phyloP scores from a whole-genome alignment of 1,140 invertebrate genomes.

The Drosophila oshimai region DNA sequence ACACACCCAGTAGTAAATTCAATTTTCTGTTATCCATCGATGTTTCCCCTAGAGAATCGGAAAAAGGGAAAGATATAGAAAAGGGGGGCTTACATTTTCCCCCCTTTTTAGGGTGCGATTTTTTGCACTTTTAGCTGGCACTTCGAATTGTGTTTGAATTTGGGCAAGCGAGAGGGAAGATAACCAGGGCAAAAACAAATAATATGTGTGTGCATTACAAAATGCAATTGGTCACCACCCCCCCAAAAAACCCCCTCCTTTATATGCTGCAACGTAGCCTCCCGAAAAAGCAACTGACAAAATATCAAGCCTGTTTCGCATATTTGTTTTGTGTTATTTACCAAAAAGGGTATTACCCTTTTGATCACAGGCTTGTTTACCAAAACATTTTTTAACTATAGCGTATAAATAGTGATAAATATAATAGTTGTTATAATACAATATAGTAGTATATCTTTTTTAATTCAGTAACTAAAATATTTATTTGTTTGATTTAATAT shows the following conservation, averaged over 20 bases:
- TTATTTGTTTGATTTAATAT: too few relatives aligned
- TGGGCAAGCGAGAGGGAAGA: not conserved
- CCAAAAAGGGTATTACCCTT: not conserved
- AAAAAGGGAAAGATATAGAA: not conserved
- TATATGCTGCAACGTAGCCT: not conserved
- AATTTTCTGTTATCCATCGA: slow-evolving; percentile 69
- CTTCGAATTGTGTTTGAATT: slow-evolving; percentile 26
- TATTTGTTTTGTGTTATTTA: not conserved
- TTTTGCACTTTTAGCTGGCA: slow-evolving; percentile 69
- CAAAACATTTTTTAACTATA: too few relatives aligned
- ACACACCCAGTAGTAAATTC: slow-evolving; percentile 55
- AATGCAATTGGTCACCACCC: slow-evolving; percentile 24
- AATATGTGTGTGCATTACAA: slow-evolving; percentile 55
- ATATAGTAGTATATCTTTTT: too few relatives aligned
- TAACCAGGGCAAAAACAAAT: slow-evolving; percentile 41
- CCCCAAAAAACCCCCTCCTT: not conserved
- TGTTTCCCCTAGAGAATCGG: slow-evolving; percentile 24
- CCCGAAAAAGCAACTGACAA: slow-evolving; percentile 7
- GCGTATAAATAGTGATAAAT: too few relatives aligned
- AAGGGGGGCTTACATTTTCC: not conserved
- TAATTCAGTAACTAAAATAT: too few relatives aligned
- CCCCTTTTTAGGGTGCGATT: slow-evolving; percentile 46
- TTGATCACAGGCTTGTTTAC: too few relatives aligned
- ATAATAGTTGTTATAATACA: too few relatives aligned
- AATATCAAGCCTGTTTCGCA: not conserved